These are phyloP conservation scores for Calameuta pallipes DNA, from an alignment of 2,888 invertebrate species.

Conservation along the genomic window DNA sequence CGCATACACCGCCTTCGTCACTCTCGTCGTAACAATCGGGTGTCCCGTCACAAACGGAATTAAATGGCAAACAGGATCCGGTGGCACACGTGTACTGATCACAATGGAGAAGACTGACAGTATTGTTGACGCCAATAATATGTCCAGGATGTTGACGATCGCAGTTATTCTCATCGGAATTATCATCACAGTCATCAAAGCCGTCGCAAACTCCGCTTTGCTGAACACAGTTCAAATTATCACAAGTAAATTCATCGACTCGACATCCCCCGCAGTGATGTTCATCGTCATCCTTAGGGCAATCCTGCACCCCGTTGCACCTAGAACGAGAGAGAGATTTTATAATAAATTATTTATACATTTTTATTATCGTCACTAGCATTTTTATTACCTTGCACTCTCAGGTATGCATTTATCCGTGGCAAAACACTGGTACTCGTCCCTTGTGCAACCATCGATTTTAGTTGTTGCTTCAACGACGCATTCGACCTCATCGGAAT, in stretches of 20 bases:
- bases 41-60: conserved; percentile 73
- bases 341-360: not conserved
- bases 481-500: conserved; percentile 70
- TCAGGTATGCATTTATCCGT: conserved; percentile 50
- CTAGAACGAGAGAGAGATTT: conserved; percentile 54
- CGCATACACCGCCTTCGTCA: conserved; percentile 78
- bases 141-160: conserved; percentile 15
- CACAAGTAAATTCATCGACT: conserved; percentile 68
- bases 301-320: conserved; percentile 76
- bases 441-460: conserved; percentile 30
- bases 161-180: conserved; percentile 75
- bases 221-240: conserved; percentile 72
- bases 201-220: conserved; percentile 72
- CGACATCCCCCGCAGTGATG: conserved; percentile 69
- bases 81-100: conserved; percentile 70
- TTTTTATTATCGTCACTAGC: not conserved
- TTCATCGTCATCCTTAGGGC: conserved; percentile 81
- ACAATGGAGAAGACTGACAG: conserved; percentile 45
- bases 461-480: conserved; percentile 12
- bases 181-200: conserved; percentile 76
- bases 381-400: conserved; percentile 38
- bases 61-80: conserved; percentile 75
- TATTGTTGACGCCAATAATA: not conserved
- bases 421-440: conserved; percentile 47
- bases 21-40: conserved; percentile 76